These are phyloP conservation scores for Sycobia sp. DNA, from an alignment of 1,140 invertebrate genomes.

Conservation along the genomic window DNA sequence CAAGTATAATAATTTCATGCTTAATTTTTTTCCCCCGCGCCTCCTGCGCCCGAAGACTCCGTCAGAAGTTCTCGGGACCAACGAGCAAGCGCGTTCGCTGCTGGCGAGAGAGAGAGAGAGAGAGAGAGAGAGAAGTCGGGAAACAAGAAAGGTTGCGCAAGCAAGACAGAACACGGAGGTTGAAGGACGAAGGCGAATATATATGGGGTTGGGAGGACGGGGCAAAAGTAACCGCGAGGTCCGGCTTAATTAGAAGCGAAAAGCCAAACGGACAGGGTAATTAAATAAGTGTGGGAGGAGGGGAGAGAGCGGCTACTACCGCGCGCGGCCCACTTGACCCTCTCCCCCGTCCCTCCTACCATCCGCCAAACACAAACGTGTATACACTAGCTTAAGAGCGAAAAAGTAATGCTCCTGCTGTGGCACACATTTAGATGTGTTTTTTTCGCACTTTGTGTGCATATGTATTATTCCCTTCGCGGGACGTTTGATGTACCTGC, in stretches of 20 bases:
- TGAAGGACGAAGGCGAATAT: neutral
- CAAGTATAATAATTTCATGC: conserved; percentile 19
- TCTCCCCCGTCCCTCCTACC: too few relatives aligned
- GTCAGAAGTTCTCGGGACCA: too few relatives aligned
- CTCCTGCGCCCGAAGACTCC: too few relatives aligned
- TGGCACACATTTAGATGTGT: neutral
- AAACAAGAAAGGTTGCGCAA: too few relatives aligned
- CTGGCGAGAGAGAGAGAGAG: too few relatives aligned
- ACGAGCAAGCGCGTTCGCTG: too few relatives aligned
- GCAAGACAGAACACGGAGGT: neutral
- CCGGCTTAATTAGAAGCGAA: conserved; percentile 33
- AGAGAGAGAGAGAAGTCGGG: too few relatives aligned
- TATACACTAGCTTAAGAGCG: neutral
- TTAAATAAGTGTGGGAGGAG: conserved; percentile 35
- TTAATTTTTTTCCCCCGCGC: conserved; percentile 23
- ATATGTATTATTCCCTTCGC: too few relatives aligned
- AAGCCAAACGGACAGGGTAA: conserved; percentile 28
- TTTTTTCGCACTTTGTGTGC: too few relatives aligned
- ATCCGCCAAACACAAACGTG: too few relatives aligned
- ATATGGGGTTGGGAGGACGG: too few relatives aligned
- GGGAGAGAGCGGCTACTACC: too few relatives aligned
- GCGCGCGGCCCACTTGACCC: conserved; percentile 12
- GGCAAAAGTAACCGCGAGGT: conserved; percentile 25
- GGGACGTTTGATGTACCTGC: conserved; percentile 28
- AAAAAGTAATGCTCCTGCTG: conserved; percentile 12